phyloP scores from a whole-genome alignment of 2,888 invertebrate genomes.

The Yponomeuta evonymella region DNA sequence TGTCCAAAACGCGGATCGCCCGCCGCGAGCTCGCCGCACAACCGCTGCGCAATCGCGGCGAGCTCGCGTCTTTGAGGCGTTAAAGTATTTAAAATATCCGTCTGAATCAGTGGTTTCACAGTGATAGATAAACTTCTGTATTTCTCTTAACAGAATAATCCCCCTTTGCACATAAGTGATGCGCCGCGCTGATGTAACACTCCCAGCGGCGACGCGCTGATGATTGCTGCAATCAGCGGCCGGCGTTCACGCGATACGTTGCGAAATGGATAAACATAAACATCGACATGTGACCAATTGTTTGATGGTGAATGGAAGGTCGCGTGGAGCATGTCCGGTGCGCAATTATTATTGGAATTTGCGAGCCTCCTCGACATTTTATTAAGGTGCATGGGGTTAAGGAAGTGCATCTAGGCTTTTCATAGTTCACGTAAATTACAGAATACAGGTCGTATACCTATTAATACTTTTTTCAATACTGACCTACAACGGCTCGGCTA shows the following conservation, averaged over 20 bases:
- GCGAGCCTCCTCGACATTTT: not conserved
- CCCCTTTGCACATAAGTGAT: not conserved
- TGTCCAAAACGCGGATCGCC: no score
- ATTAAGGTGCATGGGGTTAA: not conserved
- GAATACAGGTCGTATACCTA: not conserved
- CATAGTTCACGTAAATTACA: not conserved
- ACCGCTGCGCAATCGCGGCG: no score
- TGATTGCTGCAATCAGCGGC: not conserved
- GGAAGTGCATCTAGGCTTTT: not conserved
- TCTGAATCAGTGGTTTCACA: no score
- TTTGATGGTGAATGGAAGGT: not conserved
- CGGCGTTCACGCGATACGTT: not conserved
- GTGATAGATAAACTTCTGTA: no score
- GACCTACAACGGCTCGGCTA: not conserved
- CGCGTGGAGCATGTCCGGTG: slow-evolving; percentile 1
- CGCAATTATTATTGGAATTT: not conserved
- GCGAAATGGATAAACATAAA: not conserved
- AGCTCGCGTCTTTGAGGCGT: no score
- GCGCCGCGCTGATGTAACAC: not conserved
- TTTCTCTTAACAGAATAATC: no score
- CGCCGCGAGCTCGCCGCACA: no score
- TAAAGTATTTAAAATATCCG: no score
- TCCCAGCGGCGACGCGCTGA: not conserved
- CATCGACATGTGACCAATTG: not conserved
- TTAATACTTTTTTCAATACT: not conserved